A percentile compares a stretch with the other conserved stretches of the same genome.
phyloP scores from a whole-genome alignment of 2,113 vertebrate genomes.

The Rallus limicola region DNA sequence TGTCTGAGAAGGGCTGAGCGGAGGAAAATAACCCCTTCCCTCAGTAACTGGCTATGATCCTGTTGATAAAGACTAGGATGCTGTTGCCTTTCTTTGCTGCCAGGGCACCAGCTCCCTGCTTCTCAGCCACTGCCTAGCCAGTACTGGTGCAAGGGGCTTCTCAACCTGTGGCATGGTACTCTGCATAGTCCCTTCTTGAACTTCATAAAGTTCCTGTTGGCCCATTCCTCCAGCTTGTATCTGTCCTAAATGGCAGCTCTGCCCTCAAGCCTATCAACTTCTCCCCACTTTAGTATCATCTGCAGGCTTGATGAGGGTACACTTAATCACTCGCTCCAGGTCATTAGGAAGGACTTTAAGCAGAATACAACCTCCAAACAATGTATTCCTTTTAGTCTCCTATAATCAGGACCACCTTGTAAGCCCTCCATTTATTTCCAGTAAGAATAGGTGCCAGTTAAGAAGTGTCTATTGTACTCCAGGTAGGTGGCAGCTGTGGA shows the following conservation, averaged over 20 bases:
- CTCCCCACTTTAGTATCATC: neutral
- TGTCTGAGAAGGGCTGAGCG: neutral
- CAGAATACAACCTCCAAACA: neutral
- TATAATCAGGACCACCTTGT: neutral
- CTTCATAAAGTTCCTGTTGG: neutral
- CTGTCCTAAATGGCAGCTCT: neutral
- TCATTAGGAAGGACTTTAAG: neutral
- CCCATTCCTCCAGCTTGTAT: neutral
- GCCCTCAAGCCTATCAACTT: neutral
- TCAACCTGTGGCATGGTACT: neutral
- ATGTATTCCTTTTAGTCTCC: neutral
- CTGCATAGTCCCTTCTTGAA: neutral
- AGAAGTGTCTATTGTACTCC: neutral
- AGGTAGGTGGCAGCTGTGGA: slow-evolving; percentile 29
- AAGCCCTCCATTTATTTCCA: neutral
- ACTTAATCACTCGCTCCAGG: neutral
- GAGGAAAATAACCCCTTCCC: neutral
- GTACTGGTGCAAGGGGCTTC: neutral
- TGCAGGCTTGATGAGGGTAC: neutral
- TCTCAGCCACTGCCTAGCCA: neutral
- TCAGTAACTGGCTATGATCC: neutral
- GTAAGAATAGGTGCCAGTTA: neutral
- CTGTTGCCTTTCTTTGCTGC: neutral
- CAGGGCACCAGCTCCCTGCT: neutral
- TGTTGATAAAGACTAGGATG: neutral